Base-by-base conservation (phyloP, 2,113 vertebrate genomes). In the Saimiri boliviensis region DNA sequence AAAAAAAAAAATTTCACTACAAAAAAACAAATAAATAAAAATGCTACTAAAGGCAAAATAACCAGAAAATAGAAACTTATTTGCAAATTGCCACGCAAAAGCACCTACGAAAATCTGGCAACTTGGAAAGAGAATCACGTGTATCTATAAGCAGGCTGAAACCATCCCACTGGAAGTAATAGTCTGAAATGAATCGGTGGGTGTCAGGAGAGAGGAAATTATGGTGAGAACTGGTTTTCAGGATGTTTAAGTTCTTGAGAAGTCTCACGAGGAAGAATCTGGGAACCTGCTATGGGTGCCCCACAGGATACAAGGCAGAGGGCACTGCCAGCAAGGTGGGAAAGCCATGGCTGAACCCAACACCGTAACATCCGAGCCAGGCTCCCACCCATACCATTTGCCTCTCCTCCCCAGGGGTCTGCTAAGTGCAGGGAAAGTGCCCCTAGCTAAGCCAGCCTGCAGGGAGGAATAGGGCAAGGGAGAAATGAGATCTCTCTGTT, bases 301-400 rank as follows among this genome's bases (percentile, higher is more conserved):
- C 8, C 35, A 45, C 11, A 19, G 23, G 76, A 56, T 21, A 3
- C 1, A 40, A 25, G 12, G 3, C 6, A 40, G 37, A 74, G 27
- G 4, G 52, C 3, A 23, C 8, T 14, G 7, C 37, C 6, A 7
- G 37, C 0, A n/a, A 90, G 37, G 1, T 2, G 8, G 83, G n/a
- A 11, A 42, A 58, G 45, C 42, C 2, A 3, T 0, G 19, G 20
- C 0, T 8, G 42, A 42, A 85, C 5, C 5, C 1, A 7, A 25
- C 30, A 16, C 30, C 8, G 3, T 2, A 7, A 25, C 35, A 16
- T 20, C 6, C 4, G 42, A 3, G 19, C 16, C 77, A 12, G 79
- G 21, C 54, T 66, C 40, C 14, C 14, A 68, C 52, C 3, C 54
- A n/a, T 1, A 9, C 27, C 32, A 25, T 4, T 6, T 16, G 14